Evolutionary conservation across 1,140 invertebrate species (phyloP).

Genomic region (Halyomorpha halys): DNA sequence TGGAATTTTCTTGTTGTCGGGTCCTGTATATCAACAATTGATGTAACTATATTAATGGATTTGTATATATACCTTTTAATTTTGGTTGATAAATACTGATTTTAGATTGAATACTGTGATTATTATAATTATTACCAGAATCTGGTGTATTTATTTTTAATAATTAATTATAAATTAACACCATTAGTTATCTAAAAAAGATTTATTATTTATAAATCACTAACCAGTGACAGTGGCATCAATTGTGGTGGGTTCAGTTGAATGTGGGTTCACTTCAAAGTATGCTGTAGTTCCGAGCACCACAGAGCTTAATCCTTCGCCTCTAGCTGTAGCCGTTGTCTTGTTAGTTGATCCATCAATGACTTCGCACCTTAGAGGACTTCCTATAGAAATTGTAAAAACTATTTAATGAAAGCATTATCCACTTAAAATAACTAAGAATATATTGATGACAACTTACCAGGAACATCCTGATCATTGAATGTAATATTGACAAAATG

Average conservation of each 20-base stretch:
- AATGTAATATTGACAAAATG: constrained; percentile 95
- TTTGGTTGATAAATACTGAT: no score
- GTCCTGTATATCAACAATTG: constrained; percentile 36
- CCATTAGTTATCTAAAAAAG: no score
- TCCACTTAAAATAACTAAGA: neutral
- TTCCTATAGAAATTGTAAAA: constrained; percentile 48
- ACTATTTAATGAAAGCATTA: neutral
- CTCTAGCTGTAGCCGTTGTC: constrained; percentile 34
- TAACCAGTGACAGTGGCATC: constrained; percentile 32
- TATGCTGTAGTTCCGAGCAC: constrained; percentile 45
- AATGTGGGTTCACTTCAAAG: constrained; percentile 45
- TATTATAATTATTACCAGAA: no score
- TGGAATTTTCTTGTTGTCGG: constrained; percentile 47
- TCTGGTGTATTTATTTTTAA: no score
- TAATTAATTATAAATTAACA: neutral
- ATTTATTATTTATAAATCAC: neutral
- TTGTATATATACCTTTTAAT: no score
- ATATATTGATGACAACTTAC: constrained; percentile 34
- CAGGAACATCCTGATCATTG: constrained; percentile 84
- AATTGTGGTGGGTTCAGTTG: constrained; percentile 31
- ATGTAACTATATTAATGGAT: neutral
- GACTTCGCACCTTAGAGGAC: constrained; percentile 69
- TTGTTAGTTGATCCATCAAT: constrained; percentile 37
- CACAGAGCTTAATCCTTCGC: constrained; percentile 46
- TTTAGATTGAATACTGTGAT: no score